These are phyloP conservation scores for Zoanthus sansibaricus DNA, from an alignment of 92 coral and sea anemone species.

Conservation along the genomic window DNA sequence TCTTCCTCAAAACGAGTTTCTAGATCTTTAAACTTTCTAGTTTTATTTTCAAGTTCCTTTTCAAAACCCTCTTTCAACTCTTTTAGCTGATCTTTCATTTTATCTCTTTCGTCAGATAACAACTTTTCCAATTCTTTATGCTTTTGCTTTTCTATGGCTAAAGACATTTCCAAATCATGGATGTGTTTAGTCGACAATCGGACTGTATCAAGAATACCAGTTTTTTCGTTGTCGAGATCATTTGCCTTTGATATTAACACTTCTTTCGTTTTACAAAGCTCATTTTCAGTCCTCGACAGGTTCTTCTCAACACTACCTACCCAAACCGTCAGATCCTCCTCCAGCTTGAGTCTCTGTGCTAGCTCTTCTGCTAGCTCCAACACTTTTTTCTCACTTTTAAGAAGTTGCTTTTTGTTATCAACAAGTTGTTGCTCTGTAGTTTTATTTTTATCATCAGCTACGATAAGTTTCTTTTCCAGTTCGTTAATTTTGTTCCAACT, in stretches of 20 bases:
- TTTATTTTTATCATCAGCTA: slow-evolving; percentile 60
- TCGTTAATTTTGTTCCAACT: slow-evolving; percentile 45
- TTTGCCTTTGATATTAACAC: slow-evolving; percentile 71
- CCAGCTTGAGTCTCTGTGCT: slow-evolving; percentile 73
- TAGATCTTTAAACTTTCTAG: slow-evolving; percentile 20
- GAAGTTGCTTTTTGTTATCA: slow-evolving; percentile 59
- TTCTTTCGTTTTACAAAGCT: slow-evolving; percentile 69
- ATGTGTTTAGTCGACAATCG: slow-evolving; percentile 73
- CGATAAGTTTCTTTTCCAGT: slow-evolving; percentile 55
- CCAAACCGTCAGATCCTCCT: slow-evolving; percentile 81
- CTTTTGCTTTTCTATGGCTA: slow-evolving; percentile 69
- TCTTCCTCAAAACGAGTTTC: slow-evolving; percentile 33
- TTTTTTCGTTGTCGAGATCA: slow-evolving; percentile 84
- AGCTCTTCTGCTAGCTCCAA: slow-evolving; percentile 89
- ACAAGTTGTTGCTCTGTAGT: slow-evolving; percentile 57
- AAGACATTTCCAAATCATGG: slow-evolving; percentile 73
- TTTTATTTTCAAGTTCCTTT: slow-evolving; percentile 8
- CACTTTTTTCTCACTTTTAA: slow-evolving; percentile 83
- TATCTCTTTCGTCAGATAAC: slow-evolving; percentile 44
- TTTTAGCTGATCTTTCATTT: slow-evolving; percentile 21
- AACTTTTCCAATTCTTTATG: slow-evolving; percentile 65
- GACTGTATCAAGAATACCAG: slow-evolving; percentile 78
- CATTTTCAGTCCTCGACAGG: slow-evolving; percentile 68
- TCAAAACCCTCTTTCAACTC: slow-evolving; percentile 18
- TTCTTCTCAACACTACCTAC: slow-evolving; percentile 84